phyloP scores from a whole-genome alignment of 2,113 vertebrate genomes.

The Machaerirhynchus nigripectus region DNA sequence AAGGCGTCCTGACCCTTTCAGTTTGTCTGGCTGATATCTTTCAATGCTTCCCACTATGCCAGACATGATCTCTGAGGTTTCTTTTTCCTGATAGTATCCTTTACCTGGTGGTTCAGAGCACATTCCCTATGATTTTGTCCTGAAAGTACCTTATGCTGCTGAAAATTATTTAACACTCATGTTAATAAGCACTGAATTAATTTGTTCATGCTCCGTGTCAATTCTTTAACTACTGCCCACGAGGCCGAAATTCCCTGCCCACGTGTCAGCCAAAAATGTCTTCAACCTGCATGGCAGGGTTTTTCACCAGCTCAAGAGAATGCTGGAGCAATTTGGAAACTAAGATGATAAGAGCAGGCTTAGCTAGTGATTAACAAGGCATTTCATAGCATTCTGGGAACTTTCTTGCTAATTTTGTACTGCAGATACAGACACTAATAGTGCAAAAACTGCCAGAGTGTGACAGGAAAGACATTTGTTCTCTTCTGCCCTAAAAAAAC shows the following conservation, averaged over 20 bases:
- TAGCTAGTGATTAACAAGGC: not conserved
- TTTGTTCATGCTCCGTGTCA: not conserved
- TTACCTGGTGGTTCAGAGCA: not conserved
- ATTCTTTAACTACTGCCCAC: not conserved
- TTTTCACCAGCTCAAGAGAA: not conserved
- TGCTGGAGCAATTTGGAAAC: not conserved
- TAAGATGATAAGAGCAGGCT: not conserved
- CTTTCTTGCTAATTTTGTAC: not conserved
- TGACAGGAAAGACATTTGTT: not conserved
- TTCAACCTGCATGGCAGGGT: not conserved
- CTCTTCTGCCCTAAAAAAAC: not conserved
- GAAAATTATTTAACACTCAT: not conserved
- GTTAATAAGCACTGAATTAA: not conserved
- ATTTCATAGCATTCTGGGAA: not conserved
- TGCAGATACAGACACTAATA: not conserved
- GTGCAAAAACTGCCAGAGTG: not conserved
- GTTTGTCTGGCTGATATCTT: not conserved
- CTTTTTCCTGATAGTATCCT: not conserved
- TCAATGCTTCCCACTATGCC: not conserved
- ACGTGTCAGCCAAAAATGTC: not conserved
- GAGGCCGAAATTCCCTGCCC: not conserved
- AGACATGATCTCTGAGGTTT: not conserved
- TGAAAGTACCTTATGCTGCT: not conserved
- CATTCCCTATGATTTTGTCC: not conserved
- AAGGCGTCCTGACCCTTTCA: not conserved